Percentiles rank a stretch among this genome's conserved stretches.
phyloP scores from a whole-genome alignment of 2,113 vertebrate genomes.

The Mastomys coucha region DNA sequence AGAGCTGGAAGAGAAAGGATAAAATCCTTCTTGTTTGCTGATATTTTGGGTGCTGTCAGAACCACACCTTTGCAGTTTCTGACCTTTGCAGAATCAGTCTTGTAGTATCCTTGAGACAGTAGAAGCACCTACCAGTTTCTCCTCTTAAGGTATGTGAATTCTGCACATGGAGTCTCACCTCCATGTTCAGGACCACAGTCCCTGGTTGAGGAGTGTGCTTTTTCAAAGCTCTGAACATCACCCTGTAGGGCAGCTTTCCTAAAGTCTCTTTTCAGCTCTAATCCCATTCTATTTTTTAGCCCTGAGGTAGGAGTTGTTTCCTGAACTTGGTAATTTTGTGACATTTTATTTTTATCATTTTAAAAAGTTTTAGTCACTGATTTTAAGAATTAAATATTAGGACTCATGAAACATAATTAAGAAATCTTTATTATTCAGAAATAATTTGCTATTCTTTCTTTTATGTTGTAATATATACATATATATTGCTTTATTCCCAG shows the following conservation, averaged over 20 bases:
- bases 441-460: background rate
- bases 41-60: background rate
- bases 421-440: background rate
- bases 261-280: background rate
- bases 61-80: background rate
- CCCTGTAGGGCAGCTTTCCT: background rate
- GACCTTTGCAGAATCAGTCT: background rate
- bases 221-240: background rate
- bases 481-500: background rate
- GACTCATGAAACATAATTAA: background rate
- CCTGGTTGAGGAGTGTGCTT: background rate
- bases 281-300: background rate
- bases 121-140: background rate
- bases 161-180: background rate
- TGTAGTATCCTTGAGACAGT: background rate
- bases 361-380: background rate
- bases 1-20: background rate
- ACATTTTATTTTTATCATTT: background rate
- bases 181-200: background rate
- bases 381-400: background rate
- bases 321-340: background rate
- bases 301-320: background rate
- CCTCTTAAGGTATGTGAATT: background rate
- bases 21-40: background rate
- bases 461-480: no score